phyloP scores from a whole-genome alignment of 1,140 invertebrate genomes.

The Leptinotarsa undecemlineata region DNA sequence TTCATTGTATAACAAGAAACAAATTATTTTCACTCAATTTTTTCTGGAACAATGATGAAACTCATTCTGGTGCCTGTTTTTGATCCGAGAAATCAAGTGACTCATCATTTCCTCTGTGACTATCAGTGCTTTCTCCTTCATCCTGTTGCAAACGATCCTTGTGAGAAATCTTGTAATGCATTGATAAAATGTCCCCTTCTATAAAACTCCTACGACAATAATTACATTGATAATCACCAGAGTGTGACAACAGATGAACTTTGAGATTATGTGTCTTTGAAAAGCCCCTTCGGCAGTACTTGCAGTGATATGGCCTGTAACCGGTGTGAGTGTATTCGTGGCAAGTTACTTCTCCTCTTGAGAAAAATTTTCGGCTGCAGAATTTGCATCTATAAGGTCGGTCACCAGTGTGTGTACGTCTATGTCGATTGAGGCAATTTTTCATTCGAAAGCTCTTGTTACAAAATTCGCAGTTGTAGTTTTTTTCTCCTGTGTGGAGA shows the following conservation, averaged over 20 bases:
- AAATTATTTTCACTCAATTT: no score
- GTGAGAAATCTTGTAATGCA: constrained; percentile 38
- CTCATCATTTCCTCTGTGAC: background rate
- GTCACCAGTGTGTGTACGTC: constrained; percentile 48
- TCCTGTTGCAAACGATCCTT: constrained; percentile 3
- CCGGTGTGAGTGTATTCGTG: constrained; percentile 67
- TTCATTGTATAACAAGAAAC: no score
- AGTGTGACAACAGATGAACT: constrained; percentile 44
- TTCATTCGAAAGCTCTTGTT: constrained; percentile 59
- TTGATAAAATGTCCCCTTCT: constrained; percentile 37
- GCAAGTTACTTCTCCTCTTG: constrained; percentile 49
- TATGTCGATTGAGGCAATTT: constrained; percentile 55
- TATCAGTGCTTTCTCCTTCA: constrained; percentile 10
- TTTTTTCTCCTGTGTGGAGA: constrained; percentile 55
- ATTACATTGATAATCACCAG: constrained; percentile 38
- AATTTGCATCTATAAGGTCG: constrained; percentile 46
- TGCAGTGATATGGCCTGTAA: constrained; percentile 74
- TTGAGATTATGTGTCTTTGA: constrained; percentile 43
- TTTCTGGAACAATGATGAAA: no score
- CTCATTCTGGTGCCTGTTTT: no score
- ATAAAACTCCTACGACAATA: constrained; percentile 42
- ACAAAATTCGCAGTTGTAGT: constrained; percentile 61
- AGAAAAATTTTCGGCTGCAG: constrained; percentile 45
- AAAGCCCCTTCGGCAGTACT: constrained; percentile 72
- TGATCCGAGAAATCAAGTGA: no score